A percentile compares a stretch with the other conserved stretches of the same genome.
Evolutionary conservation across 2,113 vertebrate genomes (phyloP).

Genomic region (Podarcis muralis): DNA sequence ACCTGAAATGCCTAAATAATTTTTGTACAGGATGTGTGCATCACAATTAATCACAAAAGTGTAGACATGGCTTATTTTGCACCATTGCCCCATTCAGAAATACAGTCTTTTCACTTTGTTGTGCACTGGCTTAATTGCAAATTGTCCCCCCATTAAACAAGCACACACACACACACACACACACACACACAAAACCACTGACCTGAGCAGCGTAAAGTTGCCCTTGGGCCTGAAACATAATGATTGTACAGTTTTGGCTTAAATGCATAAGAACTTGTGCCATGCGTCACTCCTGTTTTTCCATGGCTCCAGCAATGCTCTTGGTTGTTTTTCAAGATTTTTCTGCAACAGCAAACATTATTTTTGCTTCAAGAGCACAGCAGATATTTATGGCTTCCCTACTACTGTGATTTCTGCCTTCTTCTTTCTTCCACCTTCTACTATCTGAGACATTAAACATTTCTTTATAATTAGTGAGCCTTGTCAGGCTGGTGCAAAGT

Average conservation of each 20-base stretch:
- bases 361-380: neutral
- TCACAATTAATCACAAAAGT: neutral
- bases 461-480: slow-evolving; percentile 63
- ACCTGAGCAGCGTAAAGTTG: neutral
- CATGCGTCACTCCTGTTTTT: neutral
- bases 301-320: neutral
- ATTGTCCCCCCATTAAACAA: no score
- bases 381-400: slow-evolving; percentile 33
- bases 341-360: neutral
- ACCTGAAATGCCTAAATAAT: neutral
- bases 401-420: slow-evolving; percentile 44
- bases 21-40: no score
- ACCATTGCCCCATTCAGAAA: neutral
- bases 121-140: neutral
- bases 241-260: neutral
- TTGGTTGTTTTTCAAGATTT: neutral
- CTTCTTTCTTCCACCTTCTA: slow-evolving; percentile 44
- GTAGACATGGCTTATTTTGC: neutral
- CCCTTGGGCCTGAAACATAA: neutral
- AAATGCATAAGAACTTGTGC: neutral
- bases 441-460: slow-evolving; percentile 40
- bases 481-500: slow-evolving; percentile 61
- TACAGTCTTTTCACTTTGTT: neutral
- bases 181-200: neutral
- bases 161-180: no score